Conservation (phyloP, 1,140 invertebrate genomes). For the Doryteuthis pealeii region DNA sequence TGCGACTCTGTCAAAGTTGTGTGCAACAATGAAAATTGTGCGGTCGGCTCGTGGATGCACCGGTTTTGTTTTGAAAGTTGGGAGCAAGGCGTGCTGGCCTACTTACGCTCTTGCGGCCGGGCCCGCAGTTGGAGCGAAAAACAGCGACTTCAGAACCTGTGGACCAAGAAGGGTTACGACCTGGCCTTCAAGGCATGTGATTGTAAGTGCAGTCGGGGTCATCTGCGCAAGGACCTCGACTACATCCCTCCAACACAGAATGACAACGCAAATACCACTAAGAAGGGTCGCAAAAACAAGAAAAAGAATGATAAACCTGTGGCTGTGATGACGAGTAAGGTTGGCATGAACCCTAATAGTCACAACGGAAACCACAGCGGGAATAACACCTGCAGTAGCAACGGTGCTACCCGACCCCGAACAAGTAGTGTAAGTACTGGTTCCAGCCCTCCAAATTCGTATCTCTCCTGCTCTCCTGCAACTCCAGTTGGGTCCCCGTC, state of each 20-base stretch:
- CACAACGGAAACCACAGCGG: constrained; percentile 21
- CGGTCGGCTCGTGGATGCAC: constrained; percentile 88
- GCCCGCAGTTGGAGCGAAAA: constrained; percentile 92
- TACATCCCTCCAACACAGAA: constrained; percentile 70
- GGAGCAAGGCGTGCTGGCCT: constrained; percentile 84
- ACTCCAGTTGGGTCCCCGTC: constrained; percentile 24
- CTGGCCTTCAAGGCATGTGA: constrained; percentile 84
- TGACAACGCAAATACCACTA: constrained; percentile 35
- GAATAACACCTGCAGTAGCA: constrained; percentile 51
- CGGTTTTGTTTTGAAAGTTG: constrained; percentile 90
- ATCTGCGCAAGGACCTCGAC: constrained; percentile 91
- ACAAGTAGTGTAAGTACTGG: constrained; percentile 68
- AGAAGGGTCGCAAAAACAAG: constrained; percentile 60
- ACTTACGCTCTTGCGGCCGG: constrained; percentile 83
- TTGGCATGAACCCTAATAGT: constrained; percentile 27
- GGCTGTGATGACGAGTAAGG: constrained; percentile 31
- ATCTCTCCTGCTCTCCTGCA: constrained; percentile 44
- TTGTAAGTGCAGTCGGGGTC: constrained; percentile 79
- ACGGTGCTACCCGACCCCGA: constrained; percentile 63
- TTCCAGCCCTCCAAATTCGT: constrained; percentile 52
- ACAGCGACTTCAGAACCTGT: constrained; percentile 90
- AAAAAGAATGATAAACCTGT: constrained; percentile 67
- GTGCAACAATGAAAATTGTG: constrained; percentile 93
- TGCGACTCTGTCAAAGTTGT: constrained; percentile 78
- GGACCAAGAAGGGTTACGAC: constrained; percentile 97